Evolutionary conservation across 2,113 vertebrate genomes (phyloP).

Genomic region (Tetrax tetrax): DNA sequence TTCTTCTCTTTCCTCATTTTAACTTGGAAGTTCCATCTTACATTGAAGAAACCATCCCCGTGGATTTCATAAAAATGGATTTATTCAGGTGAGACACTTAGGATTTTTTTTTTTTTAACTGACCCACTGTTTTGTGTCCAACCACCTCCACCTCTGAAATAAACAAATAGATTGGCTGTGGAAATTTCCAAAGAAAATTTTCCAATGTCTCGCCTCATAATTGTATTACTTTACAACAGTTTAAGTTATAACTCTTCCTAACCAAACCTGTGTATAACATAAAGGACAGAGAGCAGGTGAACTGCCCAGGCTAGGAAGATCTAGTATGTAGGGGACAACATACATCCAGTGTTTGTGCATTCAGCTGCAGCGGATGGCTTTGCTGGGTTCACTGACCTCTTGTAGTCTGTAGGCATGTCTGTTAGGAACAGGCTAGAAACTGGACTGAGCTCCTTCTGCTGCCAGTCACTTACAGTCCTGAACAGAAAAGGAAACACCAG

Average conservation of each 20-base stretch:
- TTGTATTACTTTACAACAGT: background rate
- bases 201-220: background rate
- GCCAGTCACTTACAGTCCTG: background rate
- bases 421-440: background rate
- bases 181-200: conserved; percentile 1
- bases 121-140: background rate
- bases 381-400: conserved; percentile 6
- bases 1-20: background rate
- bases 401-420: background rate
- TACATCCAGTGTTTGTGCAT: background rate
- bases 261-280: fast-evolving
- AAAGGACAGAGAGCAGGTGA: background rate
- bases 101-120: background rate
- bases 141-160: background rate
- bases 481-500: conserved; percentile 51
- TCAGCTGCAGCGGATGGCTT: background rate
- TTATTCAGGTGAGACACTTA: background rate
- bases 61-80: background rate
- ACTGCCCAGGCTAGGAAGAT: background rate
- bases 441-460: background rate
- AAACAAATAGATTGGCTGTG: conserved; percentile 3
- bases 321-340: background rate
- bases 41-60: background rate
- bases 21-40: background rate
- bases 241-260: background rate